A percentile compares a stretch with the other conserved stretches of the same genome.
These are phyloP conservation scores for Trichopoda pennipes DNA, from an alignment of 2,888 invertebrate species.

Conservation along the genomic window DNA sequence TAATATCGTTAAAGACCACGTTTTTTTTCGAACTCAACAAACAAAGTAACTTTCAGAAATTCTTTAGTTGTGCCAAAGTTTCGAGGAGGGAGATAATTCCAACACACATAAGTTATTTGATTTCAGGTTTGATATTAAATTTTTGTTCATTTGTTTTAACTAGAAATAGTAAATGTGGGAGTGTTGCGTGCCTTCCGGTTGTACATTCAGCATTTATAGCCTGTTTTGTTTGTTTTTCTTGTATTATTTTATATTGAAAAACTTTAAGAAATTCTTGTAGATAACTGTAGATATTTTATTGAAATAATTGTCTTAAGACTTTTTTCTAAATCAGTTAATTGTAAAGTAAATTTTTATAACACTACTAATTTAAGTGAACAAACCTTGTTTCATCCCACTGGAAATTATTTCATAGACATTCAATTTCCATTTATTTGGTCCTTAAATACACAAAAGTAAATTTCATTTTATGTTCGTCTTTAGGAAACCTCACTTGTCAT, in stretches of 20 bases:
- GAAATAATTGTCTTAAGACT: slow-evolving; percentile 58
- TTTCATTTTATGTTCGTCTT: not conserved
- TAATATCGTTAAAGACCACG: slow-evolving; percentile 25
- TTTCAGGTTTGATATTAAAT: slow-evolving; percentile 66
- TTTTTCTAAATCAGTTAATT: not conserved
- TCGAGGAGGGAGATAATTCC: slow-evolving; percentile 1
- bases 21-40: slow-evolving; percentile 5
- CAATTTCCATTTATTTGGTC: slow-evolving; percentile 75
- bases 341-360: slow-evolving; percentile 37
- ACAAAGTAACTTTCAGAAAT: slow-evolving; percentile 10
- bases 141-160: slow-evolving; percentile 30
- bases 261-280: slow-evolving; percentile 27
- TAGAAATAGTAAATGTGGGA: slow-evolving; percentile 46
- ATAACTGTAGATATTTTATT: not conserved
- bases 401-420: slow-evolving; percentile 74
- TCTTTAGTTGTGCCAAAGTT: not conserved
- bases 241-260: slow-evolving; percentile 16
- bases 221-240: not conserved
- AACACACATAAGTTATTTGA: slow-evolving; percentile 74
- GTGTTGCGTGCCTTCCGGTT: slow-evolving; percentile 77
- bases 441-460: not conserved
- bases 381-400: slow-evolving; percentile 1
- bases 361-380: not conserved
- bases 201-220: slow-evolving; percentile 71
- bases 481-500: not conserved